phyloP scores from a whole-genome alignment of 2,888 invertebrate genomes.

The Temnothorax unifasciatus region DNA sequence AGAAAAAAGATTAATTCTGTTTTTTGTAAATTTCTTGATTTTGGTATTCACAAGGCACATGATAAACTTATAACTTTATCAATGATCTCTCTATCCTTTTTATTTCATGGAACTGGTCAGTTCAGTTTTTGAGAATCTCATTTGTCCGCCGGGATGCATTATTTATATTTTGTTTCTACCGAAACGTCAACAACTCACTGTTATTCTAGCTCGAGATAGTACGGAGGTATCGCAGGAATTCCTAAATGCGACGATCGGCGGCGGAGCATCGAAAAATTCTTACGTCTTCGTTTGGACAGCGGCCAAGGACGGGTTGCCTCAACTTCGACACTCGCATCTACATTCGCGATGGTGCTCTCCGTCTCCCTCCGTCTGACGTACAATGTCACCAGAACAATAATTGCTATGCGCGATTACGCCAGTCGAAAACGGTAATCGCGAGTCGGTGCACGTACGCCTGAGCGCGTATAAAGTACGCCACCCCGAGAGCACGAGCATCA shows the following conservation, averaged over 20 bases:
- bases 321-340: slow-evolving; percentile 64
- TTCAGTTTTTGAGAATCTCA: neutral
- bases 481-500: slow-evolving; percentile 76
- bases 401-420: slow-evolving; percentile 75
- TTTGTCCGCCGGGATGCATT: neutral
- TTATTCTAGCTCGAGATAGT: neutral
- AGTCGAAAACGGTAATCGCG: slow-evolving; percentile 54
- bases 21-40: neutral
- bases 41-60: neutral
- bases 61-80: neutral
- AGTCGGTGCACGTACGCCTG: slow-evolving; percentile 78
- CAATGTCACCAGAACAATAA: slow-evolving; percentile 68
- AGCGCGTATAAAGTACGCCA: slow-evolving; percentile 79
- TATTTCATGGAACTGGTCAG: neutral
- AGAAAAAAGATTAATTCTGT: neutral
- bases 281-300: slow-evolving; percentile 79
- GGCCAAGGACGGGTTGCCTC: slow-evolving; percentile 82
- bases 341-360: slow-evolving; percentile 45
- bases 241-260: slow-evolving; percentile 43
- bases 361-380: slow-evolving; percentile 35
- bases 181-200: neutral
- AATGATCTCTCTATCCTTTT: neutral
- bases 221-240: neutral
- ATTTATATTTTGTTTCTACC: slow-evolving; percentile 7
- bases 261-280: slow-evolving; percentile 73